phyloP scores from a whole-genome alignment of 2,113 vertebrate species.

The Parotia lawesii region DNA sequence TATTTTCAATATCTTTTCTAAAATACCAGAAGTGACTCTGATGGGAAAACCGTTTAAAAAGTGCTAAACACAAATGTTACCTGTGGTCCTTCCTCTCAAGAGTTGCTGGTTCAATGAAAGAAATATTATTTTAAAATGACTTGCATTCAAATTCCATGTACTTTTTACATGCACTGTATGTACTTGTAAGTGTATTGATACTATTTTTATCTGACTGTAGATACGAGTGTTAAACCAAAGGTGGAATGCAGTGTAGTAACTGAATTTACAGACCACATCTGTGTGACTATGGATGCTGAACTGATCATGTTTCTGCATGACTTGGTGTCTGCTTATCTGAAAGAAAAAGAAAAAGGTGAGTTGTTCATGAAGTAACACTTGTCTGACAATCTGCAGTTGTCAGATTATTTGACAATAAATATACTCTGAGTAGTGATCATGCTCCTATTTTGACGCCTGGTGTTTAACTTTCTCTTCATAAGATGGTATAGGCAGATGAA shows the following conservation, averaged over 20 bases:
- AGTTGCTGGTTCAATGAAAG: neutral
- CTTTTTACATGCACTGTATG: neutral
- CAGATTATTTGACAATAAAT: neutral
- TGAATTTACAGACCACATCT: constrained; percentile 98
- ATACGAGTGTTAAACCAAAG: constrained; percentile 88
- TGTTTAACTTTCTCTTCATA: neutral
- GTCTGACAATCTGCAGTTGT: neutral
- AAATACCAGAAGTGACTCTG: neutral
- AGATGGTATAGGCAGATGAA: neutral
- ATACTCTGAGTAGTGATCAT: neutral
- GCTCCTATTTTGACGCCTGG: neutral
- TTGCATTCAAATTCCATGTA: neutral
- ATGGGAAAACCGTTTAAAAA: neutral
- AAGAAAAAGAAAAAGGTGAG: constrained; percentile 98
- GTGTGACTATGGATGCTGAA: constrained; percentile 99
- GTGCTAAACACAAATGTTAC: neutral
- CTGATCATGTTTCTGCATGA: constrained; percentile 98
- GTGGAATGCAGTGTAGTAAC: constrained; percentile 98
- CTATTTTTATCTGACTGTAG: constrained; percentile 65
- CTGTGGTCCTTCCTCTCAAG: neutral
- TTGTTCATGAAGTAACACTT: neutral
- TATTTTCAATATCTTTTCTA: neutral
- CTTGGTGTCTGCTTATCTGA: constrained; percentile 95
- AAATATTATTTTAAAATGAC: neutral
- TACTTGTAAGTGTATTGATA: neutral